These are phyloP conservation scores for Dromiciops gliroides DNA, from an alignment of 2,113 vertebrate genomes.

Conservation along the genomic window DNA sequence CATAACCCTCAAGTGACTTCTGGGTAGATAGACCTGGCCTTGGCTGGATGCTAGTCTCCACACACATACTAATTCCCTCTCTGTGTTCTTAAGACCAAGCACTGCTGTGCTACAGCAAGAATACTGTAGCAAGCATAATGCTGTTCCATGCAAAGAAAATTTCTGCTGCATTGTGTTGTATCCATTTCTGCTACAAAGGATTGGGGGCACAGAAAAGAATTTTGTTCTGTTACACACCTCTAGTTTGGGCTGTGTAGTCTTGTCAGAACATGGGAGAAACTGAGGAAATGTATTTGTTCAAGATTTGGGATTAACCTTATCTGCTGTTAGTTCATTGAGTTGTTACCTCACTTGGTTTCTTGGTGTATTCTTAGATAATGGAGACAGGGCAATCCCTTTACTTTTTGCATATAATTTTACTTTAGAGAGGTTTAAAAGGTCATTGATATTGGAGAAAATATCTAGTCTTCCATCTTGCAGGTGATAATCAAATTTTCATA, in stretches of 20 bases:
- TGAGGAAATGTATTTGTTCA: not conserved
- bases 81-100: no score
- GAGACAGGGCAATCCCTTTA: not conserved
- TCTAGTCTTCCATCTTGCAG: not conserved
- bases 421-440: not conserved
- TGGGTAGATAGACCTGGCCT: no score
- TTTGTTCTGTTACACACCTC: not conserved
- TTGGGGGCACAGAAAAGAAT: not conserved
- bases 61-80: no score
- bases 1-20: no score
- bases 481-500: slow-evolving; percentile 30
- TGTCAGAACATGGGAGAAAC: not conserved
- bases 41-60: no score
- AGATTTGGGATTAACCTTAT: not conserved
- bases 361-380: not conserved
- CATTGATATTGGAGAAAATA: not conserved
- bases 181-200: not conserved
- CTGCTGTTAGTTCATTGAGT: no score
- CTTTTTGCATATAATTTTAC: not conserved
- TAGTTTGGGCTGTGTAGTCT: not conserved
- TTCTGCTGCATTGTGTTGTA: not conserved
- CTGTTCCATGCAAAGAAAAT: not conserved
- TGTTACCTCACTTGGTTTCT: not conserved
- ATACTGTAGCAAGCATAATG: no score
- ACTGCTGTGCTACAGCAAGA: no score